These are phyloP conservation scores for Noturus placidus DNA, from an alignment of 2,113 vertebrate species.

Conservation along the genomic window DNA sequence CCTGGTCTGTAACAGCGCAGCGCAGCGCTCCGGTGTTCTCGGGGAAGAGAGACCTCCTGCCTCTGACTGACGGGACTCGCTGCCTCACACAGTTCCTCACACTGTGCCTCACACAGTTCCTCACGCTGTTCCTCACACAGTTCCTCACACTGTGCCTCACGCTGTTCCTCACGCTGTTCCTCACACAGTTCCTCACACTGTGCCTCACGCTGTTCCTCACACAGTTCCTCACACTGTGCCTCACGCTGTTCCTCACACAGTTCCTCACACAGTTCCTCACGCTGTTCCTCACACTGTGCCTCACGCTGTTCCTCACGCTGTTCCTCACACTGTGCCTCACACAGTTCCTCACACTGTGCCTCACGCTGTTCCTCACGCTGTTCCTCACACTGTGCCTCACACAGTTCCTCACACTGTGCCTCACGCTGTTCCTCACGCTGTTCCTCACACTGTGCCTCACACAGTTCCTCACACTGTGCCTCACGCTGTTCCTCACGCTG, in stretches of 20 bases:
- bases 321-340: slow-evolving; percentile 77
- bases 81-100: slow-evolving; percentile 69
- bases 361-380: slow-evolving; percentile 67
- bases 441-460: slow-evolving; percentile 68
- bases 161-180: slow-evolving; percentile 72
- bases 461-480: no score
- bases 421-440: slow-evolving; percentile 67
- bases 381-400: slow-evolving; percentile 68
- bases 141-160: no score
- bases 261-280: no score
- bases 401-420: no score
- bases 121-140: slow-evolving; percentile 69
- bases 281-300: slow-evolving; percentile 71
- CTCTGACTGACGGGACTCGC: not conserved
- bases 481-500: slow-evolving; percentile 67
- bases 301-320: not conserved
- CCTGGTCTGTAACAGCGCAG: no score
- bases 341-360: no score
- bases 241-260: slow-evolving; percentile 68
- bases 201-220: slow-evolving; percentile 68
- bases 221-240: no score
- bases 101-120: no score
- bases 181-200: no score
- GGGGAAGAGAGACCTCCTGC: slow-evolving; percentile 40
- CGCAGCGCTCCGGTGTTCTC: slow-evolving; percentile 63